Percentiles rank a stretch among this genome's conserved stretches.
Evolutionary conservation across 2,113 vertebrate species (phyloP).

Genomic region (Centropus bengalensis): DNA sequence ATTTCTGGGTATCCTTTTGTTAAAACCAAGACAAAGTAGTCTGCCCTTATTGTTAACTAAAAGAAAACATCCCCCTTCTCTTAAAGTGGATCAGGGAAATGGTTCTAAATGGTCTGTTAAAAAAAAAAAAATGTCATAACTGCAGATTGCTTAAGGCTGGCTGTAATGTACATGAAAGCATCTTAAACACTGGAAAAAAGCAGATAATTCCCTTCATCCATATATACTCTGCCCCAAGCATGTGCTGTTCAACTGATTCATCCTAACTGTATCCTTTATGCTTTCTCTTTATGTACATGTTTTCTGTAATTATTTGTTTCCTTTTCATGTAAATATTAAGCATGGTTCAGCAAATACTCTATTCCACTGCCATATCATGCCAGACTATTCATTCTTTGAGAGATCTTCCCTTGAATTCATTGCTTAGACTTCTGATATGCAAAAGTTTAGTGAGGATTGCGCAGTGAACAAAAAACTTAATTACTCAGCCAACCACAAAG

Average conservation of each 20-base stretch:
- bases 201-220: neutral
- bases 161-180: neutral
- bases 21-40: neutral
- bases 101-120: neutral
- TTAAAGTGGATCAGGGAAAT: neutral
- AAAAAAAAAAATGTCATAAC: neutral
- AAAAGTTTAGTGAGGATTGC: neutral
- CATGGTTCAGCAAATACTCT: neutral
- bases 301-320: neutral
- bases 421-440: neutral
- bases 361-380: neutral
- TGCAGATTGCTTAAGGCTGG: neutral
- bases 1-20: neutral
- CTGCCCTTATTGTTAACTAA: neutral
- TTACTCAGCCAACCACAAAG: neutral
- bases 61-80: neutral
- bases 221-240: neutral
- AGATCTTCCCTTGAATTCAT: neutral
- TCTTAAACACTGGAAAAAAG: neutral
- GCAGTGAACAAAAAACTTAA: neutral
- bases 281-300: neutral
- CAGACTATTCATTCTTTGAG: neutral
- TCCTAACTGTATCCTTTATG: fast-evolving
- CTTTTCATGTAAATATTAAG: neutral
- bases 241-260: neutral